Base-by-base conservation (phyloP, 2,113 vertebrate species). In the Rhinolophus ferrumequinum region DNA sequence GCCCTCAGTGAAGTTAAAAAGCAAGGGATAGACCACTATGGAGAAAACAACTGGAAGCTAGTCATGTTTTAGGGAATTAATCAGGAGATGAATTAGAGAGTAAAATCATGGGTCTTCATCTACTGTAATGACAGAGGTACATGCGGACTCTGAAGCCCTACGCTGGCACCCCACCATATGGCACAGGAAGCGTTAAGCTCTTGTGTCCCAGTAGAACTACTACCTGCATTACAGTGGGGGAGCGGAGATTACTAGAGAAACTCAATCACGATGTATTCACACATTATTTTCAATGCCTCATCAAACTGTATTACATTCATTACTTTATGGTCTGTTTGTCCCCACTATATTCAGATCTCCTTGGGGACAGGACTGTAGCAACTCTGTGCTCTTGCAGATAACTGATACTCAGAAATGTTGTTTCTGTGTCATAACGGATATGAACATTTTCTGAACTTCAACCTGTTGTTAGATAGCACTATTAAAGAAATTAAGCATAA, bases 381-480 rank as follows among this genome's bases (percentile, higher is more conserved):
- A 83, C 41, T 73, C 47, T 26, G 16, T 90, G 60, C 41, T 90
- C 26, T 72, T 83, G 52, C 4, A 90, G 50, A 72, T 64, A 64
- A 90, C 8, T 54, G 41, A 73, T 66, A 33, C n/a, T 93, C 30
- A 50, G 52, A 82, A 93, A 70, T 89, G 8, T 38, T 76, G 24
- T 8, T 85, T 47, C 50, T 64, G 75, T 64, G 19, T 3, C 18
- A 15, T 62, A 93, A 67, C 21, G 30, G 33, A 35, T 19, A 69
- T 69, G 50, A 93, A 88, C 12, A 95, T 47, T 88, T 93, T 91
- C 56, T 44, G n/a, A 95, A 83, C 18, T 60, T 28, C 38, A 70
- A 35, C 18, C 14, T 72, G 47, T 21, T 79, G 7, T 72, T 79
- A 90, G 35, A 33, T 72, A 58, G 77, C 77, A 66, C 18, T 76